Percentiles rank a stretch among this genome's conserved stretches.
These are phyloP conservation scores for Polypedilum pembai DNA, from an alignment of 1,140 invertebrate genomes.

Conservation along the genomic window DNA sequence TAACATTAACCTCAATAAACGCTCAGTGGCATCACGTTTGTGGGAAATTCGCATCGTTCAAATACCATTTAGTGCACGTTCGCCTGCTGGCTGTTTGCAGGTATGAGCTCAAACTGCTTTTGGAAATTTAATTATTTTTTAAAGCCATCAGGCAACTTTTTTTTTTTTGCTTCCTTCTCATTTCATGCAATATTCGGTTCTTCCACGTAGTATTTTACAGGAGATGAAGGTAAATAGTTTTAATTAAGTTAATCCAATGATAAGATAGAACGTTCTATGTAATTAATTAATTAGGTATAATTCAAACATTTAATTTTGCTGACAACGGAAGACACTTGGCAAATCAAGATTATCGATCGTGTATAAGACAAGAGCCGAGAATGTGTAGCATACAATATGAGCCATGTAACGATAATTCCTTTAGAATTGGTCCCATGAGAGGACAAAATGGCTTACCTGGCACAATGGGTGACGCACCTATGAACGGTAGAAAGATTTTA, in stretches of 20 bases:
- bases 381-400: constrained; percentile 70
- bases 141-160: neutral
- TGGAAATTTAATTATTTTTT: too few species aligned
- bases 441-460: neutral
- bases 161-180: neutral
- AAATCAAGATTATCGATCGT: constrained; percentile 68
- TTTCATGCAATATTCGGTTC: neutral
- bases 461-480: neutral
- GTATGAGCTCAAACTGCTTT: neutral
- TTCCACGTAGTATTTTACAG: constrained; percentile 49
- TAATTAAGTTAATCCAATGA: neutral
- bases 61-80: constrained; percentile 61
- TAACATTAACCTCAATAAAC: constrained; percentile 44
- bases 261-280: too few species aligned
- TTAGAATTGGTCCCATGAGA: constrained; percentile 56
- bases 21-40: constrained; percentile 53
- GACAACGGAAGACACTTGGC: constrained; percentile 73
- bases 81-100: constrained; percentile 65
- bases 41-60: constrained; percentile 69
- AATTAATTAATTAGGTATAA: constrained; percentile 42
- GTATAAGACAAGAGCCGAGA: constrained; percentile 58
- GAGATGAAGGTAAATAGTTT: constrained; percentile 43
- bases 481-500: neutral
- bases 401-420: constrained; percentile 65
- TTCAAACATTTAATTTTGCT: constrained; percentile 70